Base-by-base conservation (phyloP, 2,797 vertebrate species). In the Coregonus sp. region DNA sequence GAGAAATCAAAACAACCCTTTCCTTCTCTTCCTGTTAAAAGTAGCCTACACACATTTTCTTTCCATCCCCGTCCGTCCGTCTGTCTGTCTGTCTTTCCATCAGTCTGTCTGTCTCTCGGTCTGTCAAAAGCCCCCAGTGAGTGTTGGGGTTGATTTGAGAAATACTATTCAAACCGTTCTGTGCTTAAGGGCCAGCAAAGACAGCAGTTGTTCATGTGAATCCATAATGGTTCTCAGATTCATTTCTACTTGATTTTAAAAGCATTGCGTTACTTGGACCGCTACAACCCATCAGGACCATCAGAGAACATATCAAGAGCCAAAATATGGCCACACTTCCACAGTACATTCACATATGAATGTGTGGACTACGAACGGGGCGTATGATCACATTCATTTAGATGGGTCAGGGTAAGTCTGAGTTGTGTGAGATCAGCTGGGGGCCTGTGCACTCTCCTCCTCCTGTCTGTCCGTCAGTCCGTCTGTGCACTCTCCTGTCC, bases 261-360 rank as follows among this genome's bases (percentile, higher is more conserved):
- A 11, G 29, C 37, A 74, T 76, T 18, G 56, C n/a, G 68, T 82
- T 50, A 47, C 7, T 50, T 69, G 15, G 63, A 70, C 80, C 51
- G 2, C 68, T 18, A 31, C 31, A n/a, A 1, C 14, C 2, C 11
- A 86, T 80, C 33, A 78, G 79, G 78, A 59, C 76, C 59, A 40
- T 66, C 52, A 16, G 72, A 77, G 72, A 84, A 61, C 40, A 74
- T 73, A 73, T 83, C 78, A 74, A 77, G 75, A 80, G 85, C 80
- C 85, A 74, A 66, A 86, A 84, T 81, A 75, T 76, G 75, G 79
- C 82, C 80, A 77, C 80, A 33, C 37, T 82, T 86, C 86, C 86
- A 82, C 25, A 71, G 76, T 91, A 90, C 89, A 93, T 91, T 91
- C 89, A 88, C 76, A 81, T 87, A 84, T 84, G 84, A 73, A 61